These are phyloP conservation scores for Nematopogon swammerdamellus DNA, from an alignment of 2,888 invertebrate genomes.

Conservation along the genomic window DNA sequence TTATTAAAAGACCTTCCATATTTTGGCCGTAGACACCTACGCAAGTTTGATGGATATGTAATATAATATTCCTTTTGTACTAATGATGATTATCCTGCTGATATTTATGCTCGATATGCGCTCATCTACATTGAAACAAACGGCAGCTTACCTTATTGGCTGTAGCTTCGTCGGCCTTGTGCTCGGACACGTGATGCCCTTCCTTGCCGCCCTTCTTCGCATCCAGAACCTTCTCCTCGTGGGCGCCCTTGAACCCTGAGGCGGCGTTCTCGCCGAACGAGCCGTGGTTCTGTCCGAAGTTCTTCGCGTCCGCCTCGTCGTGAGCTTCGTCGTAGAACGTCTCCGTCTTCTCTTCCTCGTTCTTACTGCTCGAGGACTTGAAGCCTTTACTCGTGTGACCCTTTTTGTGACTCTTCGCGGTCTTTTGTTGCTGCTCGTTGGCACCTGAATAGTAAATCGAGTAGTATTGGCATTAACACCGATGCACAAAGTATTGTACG, in stretches of 20 bases:
- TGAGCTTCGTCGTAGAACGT: slow-evolving; percentile 64
- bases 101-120: too few species aligned
- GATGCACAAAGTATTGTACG: too few species aligned
- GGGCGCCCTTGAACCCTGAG: slow-evolving; percentile 58
- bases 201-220: slow-evolving; percentile 56
- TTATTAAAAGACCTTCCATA: too few species aligned
- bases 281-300: slow-evolving; percentile 54
- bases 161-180: slow-evolving; percentile 55
- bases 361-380: slow-evolving; percentile 63
- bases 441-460: slow-evolving; percentile 43
- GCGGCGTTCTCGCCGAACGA: slow-evolving; percentile 56
- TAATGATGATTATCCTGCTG: too few species aligned
- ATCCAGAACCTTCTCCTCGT: slow-evolving; percentile 56
- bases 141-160: slow-evolving; percentile 52
- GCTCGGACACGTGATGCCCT: slow-evolving; percentile 55
- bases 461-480: too few species aligned
- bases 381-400: slow-evolving; percentile 65
- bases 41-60: too few species aligned
- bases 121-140: too few species aligned
- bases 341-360: slow-evolving; percentile 63
- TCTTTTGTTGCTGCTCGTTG: slow-evolving; percentile 53
- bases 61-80: too few species aligned
- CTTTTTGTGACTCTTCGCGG: slow-evolving; percentile 59
- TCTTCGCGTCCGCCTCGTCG: slow-evolving; percentile 59
- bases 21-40: too few species aligned